These are phyloP conservation scores for Cantharis flavilabris DNA, from an alignment of 2,888 invertebrate species.

Conservation along the genomic window DNA sequence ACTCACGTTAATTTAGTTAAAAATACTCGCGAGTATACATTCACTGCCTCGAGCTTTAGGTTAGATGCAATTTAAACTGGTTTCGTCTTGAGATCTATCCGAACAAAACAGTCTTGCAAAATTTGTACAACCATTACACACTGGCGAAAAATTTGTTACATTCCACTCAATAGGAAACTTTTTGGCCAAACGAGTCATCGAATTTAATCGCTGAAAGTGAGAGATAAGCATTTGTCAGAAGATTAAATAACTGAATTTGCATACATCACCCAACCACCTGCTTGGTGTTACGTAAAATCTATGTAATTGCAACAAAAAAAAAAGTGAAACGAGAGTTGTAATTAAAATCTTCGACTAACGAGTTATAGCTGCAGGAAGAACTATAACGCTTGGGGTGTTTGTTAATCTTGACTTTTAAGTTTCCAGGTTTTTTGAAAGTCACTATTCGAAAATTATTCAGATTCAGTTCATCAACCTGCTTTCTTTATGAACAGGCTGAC, in stretches of 20 bases:
- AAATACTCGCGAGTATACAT: conserved; percentile 12
- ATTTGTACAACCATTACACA: not conserved
- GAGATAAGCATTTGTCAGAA: not conserved
- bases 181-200: not conserved
- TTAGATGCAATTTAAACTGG: conserved; percentile 24
- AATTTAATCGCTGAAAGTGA: not conserved
- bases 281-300: not conserved
- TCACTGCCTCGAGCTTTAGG: conserved; percentile 26
- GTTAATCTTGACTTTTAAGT: not conserved
- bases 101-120: not conserved
- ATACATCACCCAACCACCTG: not conserved
- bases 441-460: too few species aligned
- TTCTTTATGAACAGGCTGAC: too few species aligned
- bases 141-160: not conserved
- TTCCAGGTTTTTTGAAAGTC: too few species aligned
- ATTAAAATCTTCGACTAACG: not conserved
- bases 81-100: conserved; percentile 11
- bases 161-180: not conserved
- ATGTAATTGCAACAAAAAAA: not conserved
- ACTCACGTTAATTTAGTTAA: not conserved
- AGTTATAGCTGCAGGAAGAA: not conserved
- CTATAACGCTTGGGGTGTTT: not conserved
- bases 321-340: not conserved
- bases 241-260: not conserved
- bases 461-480: too few species aligned